These are phyloP conservation scores for Semicossyphus pulcher DNA, from an alignment of 2,113 vertebrate genomes.

Conservation along the genomic window DNA sequence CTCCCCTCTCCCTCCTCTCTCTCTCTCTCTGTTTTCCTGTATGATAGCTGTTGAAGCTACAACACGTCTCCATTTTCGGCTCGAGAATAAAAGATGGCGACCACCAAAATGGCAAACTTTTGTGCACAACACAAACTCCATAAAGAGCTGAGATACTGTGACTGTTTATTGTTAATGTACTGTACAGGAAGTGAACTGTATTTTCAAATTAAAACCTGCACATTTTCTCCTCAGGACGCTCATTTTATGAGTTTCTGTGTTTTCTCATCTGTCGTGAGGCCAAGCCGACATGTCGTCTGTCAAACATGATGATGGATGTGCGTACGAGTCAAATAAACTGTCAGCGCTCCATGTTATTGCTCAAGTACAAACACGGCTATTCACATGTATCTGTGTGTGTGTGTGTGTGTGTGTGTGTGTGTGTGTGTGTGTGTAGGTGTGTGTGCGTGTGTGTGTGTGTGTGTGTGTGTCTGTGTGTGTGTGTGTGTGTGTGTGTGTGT, in stretches of 20 bases:
- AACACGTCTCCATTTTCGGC: not conserved
- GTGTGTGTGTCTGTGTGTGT: not conserved
- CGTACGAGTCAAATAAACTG: conserved; percentile 62
- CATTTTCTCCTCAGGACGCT: too few relatives aligned
- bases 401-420: not conserved
- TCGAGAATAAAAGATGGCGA: too few relatives aligned
- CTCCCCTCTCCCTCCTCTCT: not conserved
- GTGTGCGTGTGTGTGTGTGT: not conserved
- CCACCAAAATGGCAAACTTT: too few relatives aligned
- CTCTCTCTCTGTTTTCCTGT: conserved; percentile 18
- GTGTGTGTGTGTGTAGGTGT: not conserved
- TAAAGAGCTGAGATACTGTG: too few relatives aligned
- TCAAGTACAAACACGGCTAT: conserved; percentile 44
- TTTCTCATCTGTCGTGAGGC: too few relatives aligned
- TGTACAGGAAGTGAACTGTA: too few relatives aligned
- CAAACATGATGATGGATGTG: conserved; percentile 49
- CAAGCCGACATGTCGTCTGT: not conserved
- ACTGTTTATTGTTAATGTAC: too few relatives aligned
- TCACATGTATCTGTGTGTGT: conserved; percentile 26
- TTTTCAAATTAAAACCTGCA: too few relatives aligned
- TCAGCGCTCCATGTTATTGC: conserved; percentile 24
- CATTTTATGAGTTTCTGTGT: too few relatives aligned
- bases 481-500: conserved; percentile 30
- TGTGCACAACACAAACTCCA: too few relatives aligned
- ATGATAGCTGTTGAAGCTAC: not conserved